Percentiles rank a stretch among this genome's conserved stretches.
Conservation (phyloP, 1,140 invertebrate species). For the Amphibalanus amphitrite region DNA sequence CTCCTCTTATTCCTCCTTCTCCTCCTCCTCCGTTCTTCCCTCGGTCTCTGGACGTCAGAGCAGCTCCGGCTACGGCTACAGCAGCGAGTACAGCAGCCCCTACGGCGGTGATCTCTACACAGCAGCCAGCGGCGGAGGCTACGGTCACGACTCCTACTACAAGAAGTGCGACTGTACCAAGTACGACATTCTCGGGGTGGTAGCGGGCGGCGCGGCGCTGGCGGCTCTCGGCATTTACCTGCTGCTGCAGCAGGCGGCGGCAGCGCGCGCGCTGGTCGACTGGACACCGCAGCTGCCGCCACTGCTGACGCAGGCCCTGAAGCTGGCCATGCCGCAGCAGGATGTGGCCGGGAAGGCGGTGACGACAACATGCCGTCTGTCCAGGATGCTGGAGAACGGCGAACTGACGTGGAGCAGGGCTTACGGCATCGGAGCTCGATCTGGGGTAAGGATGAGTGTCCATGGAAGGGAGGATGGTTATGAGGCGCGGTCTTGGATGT, state of each 20-base stretch:
- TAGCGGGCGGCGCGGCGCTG: not conserved
- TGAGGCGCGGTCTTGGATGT: too few species aligned
- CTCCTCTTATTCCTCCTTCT: too few species aligned
- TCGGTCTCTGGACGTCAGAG: not conserved
- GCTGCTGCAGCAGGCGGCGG: not conserved
- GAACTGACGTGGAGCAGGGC: too few species aligned
- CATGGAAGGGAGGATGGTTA: too few species aligned
- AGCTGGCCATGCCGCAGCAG: not conserved
- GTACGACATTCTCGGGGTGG: not conserved
- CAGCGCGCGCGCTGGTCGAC: not conserved
- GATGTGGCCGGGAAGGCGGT: not conserved
- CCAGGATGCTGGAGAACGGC: not conserved
- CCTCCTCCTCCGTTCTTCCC: too few species aligned
- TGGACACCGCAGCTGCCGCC: not conserved
- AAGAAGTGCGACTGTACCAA: not conserved
- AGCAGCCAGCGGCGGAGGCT: not conserved
- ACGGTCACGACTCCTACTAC: not conserved
- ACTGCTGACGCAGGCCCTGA: not conserved
- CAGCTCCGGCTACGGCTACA: slow-evolving; percentile 1
- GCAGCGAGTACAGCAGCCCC: not conserved
- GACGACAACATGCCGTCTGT: not conserved
- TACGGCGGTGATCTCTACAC: not conserved
- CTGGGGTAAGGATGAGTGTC: not conserved
- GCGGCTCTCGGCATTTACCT: not conserved
- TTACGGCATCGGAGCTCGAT: not conserved